phyloP scores from a whole-genome alignment of 2,113 vertebrate genomes.

The Podocnemis expansa region DNA sequence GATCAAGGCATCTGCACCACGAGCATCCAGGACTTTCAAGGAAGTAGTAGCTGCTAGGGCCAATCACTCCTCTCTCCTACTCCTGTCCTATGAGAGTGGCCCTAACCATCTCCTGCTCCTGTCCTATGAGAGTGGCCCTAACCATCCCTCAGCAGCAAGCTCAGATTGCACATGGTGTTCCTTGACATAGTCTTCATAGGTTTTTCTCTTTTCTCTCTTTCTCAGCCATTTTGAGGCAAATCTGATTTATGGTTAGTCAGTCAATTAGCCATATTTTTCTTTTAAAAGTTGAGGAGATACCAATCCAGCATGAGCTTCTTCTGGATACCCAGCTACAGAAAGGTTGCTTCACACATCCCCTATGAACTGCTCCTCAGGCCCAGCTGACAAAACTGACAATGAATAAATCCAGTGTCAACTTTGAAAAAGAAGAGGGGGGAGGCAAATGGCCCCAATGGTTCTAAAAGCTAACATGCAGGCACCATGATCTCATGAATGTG shows the following conservation, averaged over 20 bases:
- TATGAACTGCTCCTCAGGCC: not conserved
- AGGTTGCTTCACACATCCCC: not conserved
- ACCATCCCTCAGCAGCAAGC: not conserved
- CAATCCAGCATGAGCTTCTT: not conserved
- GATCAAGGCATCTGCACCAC: not conserved
- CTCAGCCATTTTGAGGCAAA: not conserved
- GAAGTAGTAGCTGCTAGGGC: not conserved
- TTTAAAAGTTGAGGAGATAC: not conserved
- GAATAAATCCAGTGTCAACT: not conserved
- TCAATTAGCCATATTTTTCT: not conserved
- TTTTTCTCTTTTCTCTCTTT: not conserved
- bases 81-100: not conserved
- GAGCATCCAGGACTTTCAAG: not conserved
- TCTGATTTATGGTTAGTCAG: not conserved
- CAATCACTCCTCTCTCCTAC: not conserved
- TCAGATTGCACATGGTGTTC: not conserved
- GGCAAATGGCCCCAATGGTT: not conserved
- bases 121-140: too few relatives aligned
- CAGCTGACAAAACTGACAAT: not conserved
- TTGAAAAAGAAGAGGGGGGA: not conserved
- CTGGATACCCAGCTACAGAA: not conserved
- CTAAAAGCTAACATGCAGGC: not conserved
- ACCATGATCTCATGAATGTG: not conserved
- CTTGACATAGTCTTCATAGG: not conserved
- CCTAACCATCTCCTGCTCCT: not conserved